Evolutionary conservation across 2,888 invertebrate species (phyloP), one percentile per base, ranked within the genome.

Genomic region (Drosophila mimica): DNA sequence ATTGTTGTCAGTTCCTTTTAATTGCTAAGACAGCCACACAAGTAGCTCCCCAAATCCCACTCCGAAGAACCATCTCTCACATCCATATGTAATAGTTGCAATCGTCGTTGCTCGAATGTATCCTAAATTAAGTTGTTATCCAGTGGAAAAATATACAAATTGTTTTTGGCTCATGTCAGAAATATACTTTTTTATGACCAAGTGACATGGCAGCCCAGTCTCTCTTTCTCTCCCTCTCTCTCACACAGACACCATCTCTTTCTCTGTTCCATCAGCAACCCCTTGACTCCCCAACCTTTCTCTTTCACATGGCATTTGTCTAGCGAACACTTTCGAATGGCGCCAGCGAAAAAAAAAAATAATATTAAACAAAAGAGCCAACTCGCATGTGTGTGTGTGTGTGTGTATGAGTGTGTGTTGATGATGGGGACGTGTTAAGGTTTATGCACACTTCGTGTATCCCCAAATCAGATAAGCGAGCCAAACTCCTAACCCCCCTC

Each of bases 151-250:
- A 90, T 92, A 92, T 92, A 92, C 91, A 92, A 92, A 92, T 92
- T 92, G 91, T 91, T 91, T 91, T 89, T 80, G 91, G 84, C 90
- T 91, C 91, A 92, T 91, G 91, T 92, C 91, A 91, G 91, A 91
- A 89, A 84, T 88, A 83, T 90, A 92, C 80, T 88, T 86, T 88
- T 92, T 92, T 92, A 92, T 91, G 88, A 84, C 91, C 91, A 81
- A 91, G 86, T 92, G 91, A 92, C 91, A 92, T 92, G 91, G 88
- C 88, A 88, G 62, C 76, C 82, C 73, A 89, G 77, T 76, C 74
- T 74, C 63, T 20, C 36, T 25, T 9, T 20, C 30, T 67, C 43
- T 65, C 25, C 20, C 25, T 46, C 31, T 40, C 67, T 38, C 60
- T 20, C 30, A 15, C 72, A 67, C 62, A 15, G 5, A 15, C 34